Conservation (phyloP, 2,888 invertebrate genomes). For the Brachyopa scutellaris region DNA sequence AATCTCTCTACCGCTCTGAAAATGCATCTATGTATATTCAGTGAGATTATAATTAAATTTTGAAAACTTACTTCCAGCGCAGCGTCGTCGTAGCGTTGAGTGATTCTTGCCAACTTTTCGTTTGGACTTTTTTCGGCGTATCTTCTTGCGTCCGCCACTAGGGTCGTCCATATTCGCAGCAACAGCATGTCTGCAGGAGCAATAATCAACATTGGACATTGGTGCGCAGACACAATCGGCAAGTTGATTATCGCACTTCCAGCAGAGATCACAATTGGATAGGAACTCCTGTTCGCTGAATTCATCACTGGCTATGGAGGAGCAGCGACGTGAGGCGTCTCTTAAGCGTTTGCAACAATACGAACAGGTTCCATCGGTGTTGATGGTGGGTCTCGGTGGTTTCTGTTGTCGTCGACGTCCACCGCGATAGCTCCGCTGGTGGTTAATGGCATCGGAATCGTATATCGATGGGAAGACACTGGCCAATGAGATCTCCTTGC, state of each 20-base stretch:
- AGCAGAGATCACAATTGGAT: slow-evolving; percentile 75
- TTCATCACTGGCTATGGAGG: slow-evolving; percentile 74
- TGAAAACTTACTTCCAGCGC: slow-evolving; percentile 71
- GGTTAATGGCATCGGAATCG: slow-evolving; percentile 47
- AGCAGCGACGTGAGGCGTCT: slow-evolving; percentile 58
- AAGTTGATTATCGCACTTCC: slow-evolving; percentile 75
- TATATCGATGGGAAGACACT: slow-evolving; percentile 74
- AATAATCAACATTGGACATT: slow-evolving; percentile 29
- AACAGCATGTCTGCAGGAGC: slow-evolving; percentile 53
- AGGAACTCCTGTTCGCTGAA: slow-evolving; percentile 75
- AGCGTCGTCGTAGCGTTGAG: slow-evolving; percentile 74
- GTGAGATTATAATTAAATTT: slow-evolving; percentile 33
- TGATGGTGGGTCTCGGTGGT: slow-evolving; percentile 21
- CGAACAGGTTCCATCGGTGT: slow-evolving; percentile 69
- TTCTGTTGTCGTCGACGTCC: slow-evolving; percentile 42
- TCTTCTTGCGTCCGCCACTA: slow-evolving; percentile 69
- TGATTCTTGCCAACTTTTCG: slow-evolving; percentile 75
- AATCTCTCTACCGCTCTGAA: not conserved
- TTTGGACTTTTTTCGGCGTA: slow-evolving; percentile 74
- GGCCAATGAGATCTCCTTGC: slow-evolving; percentile 73
- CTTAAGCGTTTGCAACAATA: slow-evolving; percentile 65
- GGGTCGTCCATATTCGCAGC: slow-evolving; percentile 43
- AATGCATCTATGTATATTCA: not conserved
- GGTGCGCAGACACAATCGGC: slow-evolving; percentile 73
- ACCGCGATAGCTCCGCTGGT: slow-evolving; percentile 19